These are phyloP conservation scores for Telmatochromis bifrenatus DNA, from an alignment of 2,113 vertebrate genomes.

Conservation along the genomic window DNA sequence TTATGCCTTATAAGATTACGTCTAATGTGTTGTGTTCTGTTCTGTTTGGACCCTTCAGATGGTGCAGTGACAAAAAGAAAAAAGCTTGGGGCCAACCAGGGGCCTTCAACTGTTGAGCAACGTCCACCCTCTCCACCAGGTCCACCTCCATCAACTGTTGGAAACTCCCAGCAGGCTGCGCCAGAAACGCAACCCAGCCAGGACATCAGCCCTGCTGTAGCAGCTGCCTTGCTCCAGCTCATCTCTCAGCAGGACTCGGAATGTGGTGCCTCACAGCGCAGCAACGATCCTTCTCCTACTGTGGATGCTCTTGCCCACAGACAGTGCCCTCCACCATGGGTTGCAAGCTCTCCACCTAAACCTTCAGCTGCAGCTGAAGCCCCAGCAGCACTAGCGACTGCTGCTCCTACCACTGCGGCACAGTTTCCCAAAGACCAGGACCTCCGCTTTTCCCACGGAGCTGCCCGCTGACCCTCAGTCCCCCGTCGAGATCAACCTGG, in stretches of 20 bases:
- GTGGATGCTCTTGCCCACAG: neutral
- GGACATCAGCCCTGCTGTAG: slow-evolving; percentile 84
- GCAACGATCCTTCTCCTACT: slow-evolving; percentile 51
- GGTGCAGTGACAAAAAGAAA: slow-evolving; percentile 44
- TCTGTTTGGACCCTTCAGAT: slow-evolving; percentile 40
- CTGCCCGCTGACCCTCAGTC: slow-evolving; percentile 61
- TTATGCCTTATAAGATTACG: neutral
- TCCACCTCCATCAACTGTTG: slow-evolving; percentile 57
- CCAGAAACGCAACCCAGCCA: slow-evolving; percentile 38
- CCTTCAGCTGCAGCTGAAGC: slow-evolving; percentile 31
- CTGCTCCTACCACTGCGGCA: slow-evolving; percentile 22
- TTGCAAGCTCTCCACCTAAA: slow-evolving; percentile 30
- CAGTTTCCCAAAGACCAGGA: slow-evolving; percentile 96
- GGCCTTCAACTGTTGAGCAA: slow-evolving; percentile 78
- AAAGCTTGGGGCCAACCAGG: slow-evolving; percentile 31
- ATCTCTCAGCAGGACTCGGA: slow-evolving; percentile 86
- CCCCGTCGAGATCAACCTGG: slow-evolving; percentile 51
- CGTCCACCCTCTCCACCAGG: slow-evolving; percentile 82
- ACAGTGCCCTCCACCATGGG: slow-evolving; percentile 36
- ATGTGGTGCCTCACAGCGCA: slow-evolving; percentile 43
- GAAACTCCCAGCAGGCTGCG: slow-evolving; percentile 9
- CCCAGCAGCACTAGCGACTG: slow-evolving; percentile 7
- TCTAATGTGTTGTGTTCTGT: neutral
- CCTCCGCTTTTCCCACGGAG: slow-evolving; percentile 88
- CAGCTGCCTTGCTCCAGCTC: slow-evolving; percentile 88